These are phyloP conservation scores for Hemicordylus capensis DNA, from an alignment of 2,113 vertebrate genomes.

Conservation along the genomic window DNA sequence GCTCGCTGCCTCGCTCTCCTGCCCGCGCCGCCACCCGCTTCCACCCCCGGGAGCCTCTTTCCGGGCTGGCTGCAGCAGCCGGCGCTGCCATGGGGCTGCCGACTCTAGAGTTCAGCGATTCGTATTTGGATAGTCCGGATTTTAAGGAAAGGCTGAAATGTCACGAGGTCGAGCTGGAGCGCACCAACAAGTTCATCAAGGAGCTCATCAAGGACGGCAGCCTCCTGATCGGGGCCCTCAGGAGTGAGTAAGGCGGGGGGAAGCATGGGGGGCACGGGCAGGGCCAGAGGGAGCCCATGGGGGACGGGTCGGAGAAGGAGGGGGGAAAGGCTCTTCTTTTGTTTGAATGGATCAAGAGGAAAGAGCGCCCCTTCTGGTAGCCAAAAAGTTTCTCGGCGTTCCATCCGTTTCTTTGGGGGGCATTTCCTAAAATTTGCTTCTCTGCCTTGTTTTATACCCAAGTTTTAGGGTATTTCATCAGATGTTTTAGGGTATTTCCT, in stretches of 20 bases:
- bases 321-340: conserved; percentile 65
- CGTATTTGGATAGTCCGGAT: conserved; percentile 95
- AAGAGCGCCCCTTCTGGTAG: conserved; percentile 76
- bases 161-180: conserved; percentile 94
- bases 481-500: no score
- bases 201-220: conserved; percentile 96
- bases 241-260: conserved; percentile 81
- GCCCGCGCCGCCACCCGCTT: neutral
- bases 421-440: no score
- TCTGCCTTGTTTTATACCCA: no score
- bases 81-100: conserved; percentile 88
- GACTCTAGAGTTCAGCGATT: conserved; percentile 97
- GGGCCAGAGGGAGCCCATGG: neutral
- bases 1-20: neutral
- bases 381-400: conserved; percentile 22
- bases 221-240: conserved; percentile 90
- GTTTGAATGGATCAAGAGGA: conserved; percentile 73
- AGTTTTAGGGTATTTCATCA: no score
- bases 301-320: neutral
- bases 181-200: conserved; percentile 98
- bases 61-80: neutral
- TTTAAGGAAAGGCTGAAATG: conserved; percentile 95
- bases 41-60: neutral
- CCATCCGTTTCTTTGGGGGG: neutral
- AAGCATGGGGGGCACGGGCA: neutral